Conservation (phyloP, 2,888 invertebrate species). For the Thalpophila matura region DNA sequence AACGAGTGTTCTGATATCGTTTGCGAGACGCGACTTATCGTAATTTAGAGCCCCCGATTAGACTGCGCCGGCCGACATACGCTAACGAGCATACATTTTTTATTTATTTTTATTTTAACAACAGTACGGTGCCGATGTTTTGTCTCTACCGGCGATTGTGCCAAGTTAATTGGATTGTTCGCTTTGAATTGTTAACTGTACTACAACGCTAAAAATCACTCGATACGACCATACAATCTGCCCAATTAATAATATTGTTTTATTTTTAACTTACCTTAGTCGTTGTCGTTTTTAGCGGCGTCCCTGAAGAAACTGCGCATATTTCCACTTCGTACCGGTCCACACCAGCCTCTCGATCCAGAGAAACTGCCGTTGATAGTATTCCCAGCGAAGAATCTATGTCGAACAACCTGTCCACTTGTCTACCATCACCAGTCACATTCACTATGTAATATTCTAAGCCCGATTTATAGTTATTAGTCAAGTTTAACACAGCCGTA, state of each 20-base stretch:
- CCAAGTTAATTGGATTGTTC: slow-evolving; percentile 86
- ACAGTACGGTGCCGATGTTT: slow-evolving; percentile 85
- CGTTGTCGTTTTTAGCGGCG: slow-evolving; percentile 93
- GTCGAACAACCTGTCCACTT: slow-evolving; percentile 97
- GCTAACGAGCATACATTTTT: slow-evolving; percentile 88
- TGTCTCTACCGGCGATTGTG: slow-evolving; percentile 84
- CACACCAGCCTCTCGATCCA: slow-evolving; percentile 96
- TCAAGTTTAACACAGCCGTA: slow-evolving; percentile 95
- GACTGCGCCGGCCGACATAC: slow-evolving; percentile 84
- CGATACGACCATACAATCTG: slow-evolving; percentile 65
- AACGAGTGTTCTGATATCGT: slow-evolving; percentile 87
- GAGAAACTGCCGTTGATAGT: slow-evolving; percentile 95
- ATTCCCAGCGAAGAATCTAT: slow-evolving; percentile 97
- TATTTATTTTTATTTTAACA: slow-evolving; percentile 85
- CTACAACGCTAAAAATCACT: slow-evolving; percentile 66
- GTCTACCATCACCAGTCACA: slow-evolving; percentile 93
- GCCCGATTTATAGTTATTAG: slow-evolving; percentile 92
- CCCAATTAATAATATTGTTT: slow-evolving; percentile 64
- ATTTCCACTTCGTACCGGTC: slow-evolving; percentile 96
- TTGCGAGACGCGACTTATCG: slow-evolving; percentile 86
- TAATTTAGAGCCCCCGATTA: slow-evolving; percentile 89
- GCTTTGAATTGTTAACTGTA: slow-evolving; percentile 72
- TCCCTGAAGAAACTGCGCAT: slow-evolving; percentile 94
- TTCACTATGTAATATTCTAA: slow-evolving; percentile 98
- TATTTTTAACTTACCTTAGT: slow-evolving; percentile 93